Base-by-base conservation (phyloP, 2,797 vertebrate species). In the Nyctalus aviator region DNA sequence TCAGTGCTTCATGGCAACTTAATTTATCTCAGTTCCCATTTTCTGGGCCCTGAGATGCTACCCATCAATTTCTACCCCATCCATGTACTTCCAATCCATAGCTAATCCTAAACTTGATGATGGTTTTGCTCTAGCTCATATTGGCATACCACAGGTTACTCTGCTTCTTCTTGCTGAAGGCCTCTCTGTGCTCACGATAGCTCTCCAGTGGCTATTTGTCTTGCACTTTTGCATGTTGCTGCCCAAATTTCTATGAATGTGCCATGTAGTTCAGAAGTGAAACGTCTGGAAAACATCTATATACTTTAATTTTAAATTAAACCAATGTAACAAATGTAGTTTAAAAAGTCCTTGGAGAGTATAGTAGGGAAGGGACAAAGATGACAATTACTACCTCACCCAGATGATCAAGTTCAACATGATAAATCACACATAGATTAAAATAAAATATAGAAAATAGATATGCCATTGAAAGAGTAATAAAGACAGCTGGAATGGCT, bases 221-320 rank as follows among this genome's bases (percentile, higher is more conserved):
- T 90, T 57, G 18, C 9, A 50, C 50, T 78, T 95, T 90, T 78
- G 11, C 20, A 55, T 72, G 48, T 5, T 57, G n/a, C 77, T 91
- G n/a, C 35, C 69, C 35, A 77, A n/a, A 84, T 12, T 57, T 94
- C 68, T 76, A 87, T 46, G 18, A 88, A 41, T 72, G 12, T 30
- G 69, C 9, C 20, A 68, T 4, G 8, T 71, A 68, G 27, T 30
- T 77, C 35, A 90, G 57, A 77, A 81, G 81, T 57, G 2, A 66
- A 76, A 72, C 4, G 53, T 64, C 15, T 50, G 50, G 4, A 93
- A 73, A 35, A 46, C 5, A 23, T 17, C 81, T 77, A 89, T 4
- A 14, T 64, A 71, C 71, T 93, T 93, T 87, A 73, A 12, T 48
- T 78, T 73, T 62, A 87, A 90, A 76, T 76, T 62, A 64, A 82